These are phyloP conservation scores for Euproctis similis DNA, from an alignment of 2,888 invertebrate species.

Conservation along the genomic window DNA sequence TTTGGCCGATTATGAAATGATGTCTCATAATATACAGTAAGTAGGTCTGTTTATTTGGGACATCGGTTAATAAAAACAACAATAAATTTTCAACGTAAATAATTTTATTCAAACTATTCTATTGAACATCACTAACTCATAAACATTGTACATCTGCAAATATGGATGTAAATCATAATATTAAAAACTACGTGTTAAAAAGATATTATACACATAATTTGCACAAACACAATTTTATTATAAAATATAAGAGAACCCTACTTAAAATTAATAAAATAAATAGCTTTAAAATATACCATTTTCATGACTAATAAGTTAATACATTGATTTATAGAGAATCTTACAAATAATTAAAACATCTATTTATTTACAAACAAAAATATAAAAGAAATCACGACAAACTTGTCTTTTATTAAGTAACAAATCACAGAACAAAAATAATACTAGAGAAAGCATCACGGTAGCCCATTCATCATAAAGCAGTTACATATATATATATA, in stretches of 20 bases:
- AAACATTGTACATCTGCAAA: constrained; percentile 75
- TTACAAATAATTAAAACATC: constrained; percentile 44
- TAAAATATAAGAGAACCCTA: constrained; percentile 57
- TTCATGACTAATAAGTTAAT: constrained; percentile 56
- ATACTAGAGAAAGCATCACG: no score
- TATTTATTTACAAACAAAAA: constrained; percentile 44
- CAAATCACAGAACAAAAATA: no score
- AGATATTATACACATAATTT: constrained; percentile 56
- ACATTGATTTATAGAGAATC: constrained; percentile 48
- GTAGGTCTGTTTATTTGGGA: no score
- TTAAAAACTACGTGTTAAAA: constrained; percentile 45
- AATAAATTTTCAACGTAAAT: constrained; percentile 73
- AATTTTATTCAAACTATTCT: constrained; percentile 76
- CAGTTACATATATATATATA: no score
- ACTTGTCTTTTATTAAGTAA: constrained; percentile 18
- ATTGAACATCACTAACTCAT: constrained; percentile 76
- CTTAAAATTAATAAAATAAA: constrained; percentile 62
- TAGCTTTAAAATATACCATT: constrained; percentile 65
- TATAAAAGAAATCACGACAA: constrained; percentile 39
- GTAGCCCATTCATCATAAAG: no score
- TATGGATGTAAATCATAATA: constrained; percentile 55
- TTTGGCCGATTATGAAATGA: no score
- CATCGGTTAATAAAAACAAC: constrained; percentile 36
- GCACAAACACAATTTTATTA: constrained; percentile 61
- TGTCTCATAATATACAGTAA: no score